Evolutionary conservation across 1,140 invertebrate genomes (phyloP), one percentile per base, ranked within the genome.

Genomic region (Leucophenga varia): DNA sequence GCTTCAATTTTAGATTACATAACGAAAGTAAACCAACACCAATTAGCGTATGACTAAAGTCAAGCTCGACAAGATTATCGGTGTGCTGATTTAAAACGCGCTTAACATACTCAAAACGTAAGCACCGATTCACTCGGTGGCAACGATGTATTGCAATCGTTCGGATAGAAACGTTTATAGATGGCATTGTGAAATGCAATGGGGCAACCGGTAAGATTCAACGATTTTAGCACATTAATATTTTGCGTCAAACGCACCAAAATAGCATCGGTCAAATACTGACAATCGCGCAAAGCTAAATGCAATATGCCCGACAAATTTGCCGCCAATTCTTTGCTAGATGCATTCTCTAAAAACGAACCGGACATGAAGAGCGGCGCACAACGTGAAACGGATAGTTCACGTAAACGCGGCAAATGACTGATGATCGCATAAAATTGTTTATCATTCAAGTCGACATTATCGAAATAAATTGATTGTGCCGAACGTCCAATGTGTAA

Each of bases 341-440:
- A 54, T 20, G 79, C 72, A 54, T 82, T 78, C 55, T 85, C 84
- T 30, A 88, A 64, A 16, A 89, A 72, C 2, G 80, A 79, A 9
- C 86, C 87, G 19, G 84, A 83, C 83, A 88, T 88, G 37, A 88
- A 83, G 9, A 87, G 74, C 41, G 86, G 84, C 55, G 84, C 81
- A 57, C 86, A 88, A 34, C 78, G 79, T 52, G 80, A 79, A 16
- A 88, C 76, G 49, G 80, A 79, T 3, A 89, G 72, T 47, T 67
- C 67, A 57, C 79, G 77, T 20, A 89, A 67, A 63, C 81, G 79
- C 16, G 64, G 73, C 57, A 83, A 80, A 31, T 76, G 73, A 30
- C 79, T 76, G 13, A 86, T 49, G 31, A 85, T 80, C 42, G 80
- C 73, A 30, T 81, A 76, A 58, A 86, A 80, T 38, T 78, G 78